Conservation (phyloP, 2,113 vertebrate genomes). For the Xiphorhynchus elegans region DNA sequence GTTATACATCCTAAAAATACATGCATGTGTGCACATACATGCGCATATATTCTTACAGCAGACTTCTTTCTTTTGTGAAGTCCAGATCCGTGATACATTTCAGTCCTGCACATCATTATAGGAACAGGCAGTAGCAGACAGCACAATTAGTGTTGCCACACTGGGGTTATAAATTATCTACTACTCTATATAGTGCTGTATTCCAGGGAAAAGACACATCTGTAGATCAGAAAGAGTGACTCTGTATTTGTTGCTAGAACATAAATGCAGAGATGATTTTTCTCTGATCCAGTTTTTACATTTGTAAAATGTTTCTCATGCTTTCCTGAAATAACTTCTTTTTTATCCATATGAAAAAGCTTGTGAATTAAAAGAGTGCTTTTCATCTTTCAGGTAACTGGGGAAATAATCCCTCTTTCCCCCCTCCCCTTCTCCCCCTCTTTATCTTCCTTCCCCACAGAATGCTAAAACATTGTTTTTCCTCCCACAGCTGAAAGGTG, state of each 20-base stretch:
- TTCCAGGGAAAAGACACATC: constrained; percentile 14
- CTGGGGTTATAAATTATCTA: neutral
- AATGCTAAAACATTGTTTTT: constrained; percentile 28
- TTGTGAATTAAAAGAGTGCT: constrained; percentile 25
- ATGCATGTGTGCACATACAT: neutral
- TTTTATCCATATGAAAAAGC: constrained; percentile 29
- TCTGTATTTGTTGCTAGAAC: constrained; percentile 9
- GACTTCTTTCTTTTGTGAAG: neutral
- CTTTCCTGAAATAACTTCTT: constrained; percentile 52
- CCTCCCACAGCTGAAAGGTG: constrained; percentile 40
- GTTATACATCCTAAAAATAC: accelerated
- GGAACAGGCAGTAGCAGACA: neutral
- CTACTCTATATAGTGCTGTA: neutral
- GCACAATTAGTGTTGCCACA: neutral
- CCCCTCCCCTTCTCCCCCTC: neutral
- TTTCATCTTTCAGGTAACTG: constrained; percentile 57
- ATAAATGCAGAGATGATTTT: neutral
- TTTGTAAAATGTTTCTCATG: constrained; percentile 47
- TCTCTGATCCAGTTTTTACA: constrained; percentile 53
- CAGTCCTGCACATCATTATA: neutral
- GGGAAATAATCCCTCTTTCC: constrained; percentile 30
- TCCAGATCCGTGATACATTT: neutral
- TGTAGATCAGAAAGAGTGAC: neutral
- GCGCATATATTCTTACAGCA: neutral
- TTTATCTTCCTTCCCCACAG: constrained; percentile 1